Base-by-base conservation (phyloP, 2,797 vertebrate species). In the Gallinago stenura region DNA sequence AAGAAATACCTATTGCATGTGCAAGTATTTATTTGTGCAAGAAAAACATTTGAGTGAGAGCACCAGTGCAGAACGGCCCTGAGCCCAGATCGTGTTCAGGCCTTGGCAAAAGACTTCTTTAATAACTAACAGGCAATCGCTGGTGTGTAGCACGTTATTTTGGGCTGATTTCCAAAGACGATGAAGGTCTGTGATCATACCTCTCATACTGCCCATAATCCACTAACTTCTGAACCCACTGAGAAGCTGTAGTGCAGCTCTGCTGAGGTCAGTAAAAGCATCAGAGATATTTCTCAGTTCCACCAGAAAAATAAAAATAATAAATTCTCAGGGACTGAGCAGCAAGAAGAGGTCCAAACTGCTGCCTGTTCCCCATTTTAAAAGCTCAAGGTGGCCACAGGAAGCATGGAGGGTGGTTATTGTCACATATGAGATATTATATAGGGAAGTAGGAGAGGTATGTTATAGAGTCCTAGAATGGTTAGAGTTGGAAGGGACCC, bases 41-140 rank as follows among this genome's bases (percentile, higher is more conserved):
- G 25, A 8, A n/a, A 57, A 50, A 15, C 16, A 53, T 30, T 53
- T 18, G 51, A 9, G 18, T 17, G 1, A n/a, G 69, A 37, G 70
- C 53, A 57, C 1, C 15, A 41, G 31, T 0, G 5, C 58, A 62
- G 87, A 57, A 26, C 6, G 0, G n/a, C 9, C 6, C 61, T 0
- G 0, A 78, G 64, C 33, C 7, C 13, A 13, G 46, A 7, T 15
- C 62, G 11, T 0, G 0, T 3, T 51, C 69, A 73, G 75, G 48
- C 31, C 53, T 18, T 30, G 5, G 75, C 0, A 7, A 57, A 53
- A 64, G 24, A 12, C 35, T 14, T 31, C 25, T 76, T 80, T 71
- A 45, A 37, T 57, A 21, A 33, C 31, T 56, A 43, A 37, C 62
- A 41, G 78, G 31, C 0, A 2, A 17, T 13, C 1, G 2, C 10